Percentiles rank a stretch among this genome's conserved stretches.
Conservation (phyloP, 2,113 vertebrate species). For the Pyxicephalus adspersus region DNA sequence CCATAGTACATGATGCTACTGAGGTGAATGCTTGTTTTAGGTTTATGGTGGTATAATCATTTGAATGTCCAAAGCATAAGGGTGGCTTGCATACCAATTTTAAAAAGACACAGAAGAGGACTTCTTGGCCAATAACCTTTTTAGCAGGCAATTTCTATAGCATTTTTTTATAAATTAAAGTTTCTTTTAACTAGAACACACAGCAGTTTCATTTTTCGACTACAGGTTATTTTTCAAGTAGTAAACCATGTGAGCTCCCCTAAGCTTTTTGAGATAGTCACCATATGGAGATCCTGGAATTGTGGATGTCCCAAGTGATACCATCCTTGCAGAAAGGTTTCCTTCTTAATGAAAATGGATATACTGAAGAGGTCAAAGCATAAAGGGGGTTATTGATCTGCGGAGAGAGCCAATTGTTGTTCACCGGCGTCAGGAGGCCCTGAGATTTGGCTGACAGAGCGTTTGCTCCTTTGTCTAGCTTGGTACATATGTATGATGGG, state of each 20-base stretch:
- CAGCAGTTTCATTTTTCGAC: no score
- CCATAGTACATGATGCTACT: no score
- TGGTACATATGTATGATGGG: constrained; percentile 28
- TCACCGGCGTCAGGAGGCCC: constrained; percentile 31
- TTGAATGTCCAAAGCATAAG: no score
- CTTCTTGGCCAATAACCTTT: no score
- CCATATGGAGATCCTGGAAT: constrained; percentile 24
- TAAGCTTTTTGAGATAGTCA: not conserved
- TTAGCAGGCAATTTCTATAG: no score
- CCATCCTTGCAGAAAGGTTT: constrained; percentile 36
- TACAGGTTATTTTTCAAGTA: no score
- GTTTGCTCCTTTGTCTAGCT: constrained; percentile 10
- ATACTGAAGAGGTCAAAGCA: constrained; percentile 45
- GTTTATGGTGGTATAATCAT: no score
- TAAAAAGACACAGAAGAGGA: no score
- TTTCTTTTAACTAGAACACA: no score
- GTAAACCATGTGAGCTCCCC: not conserved
- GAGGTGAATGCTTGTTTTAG: no score
- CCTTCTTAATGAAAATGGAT: constrained; percentile 45
- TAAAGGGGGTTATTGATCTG: constrained; percentile 46
- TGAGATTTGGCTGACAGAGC: constrained; percentile 13
- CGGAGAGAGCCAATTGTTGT: constrained; percentile 35
- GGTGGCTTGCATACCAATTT: no score
- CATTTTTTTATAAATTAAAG: no score
- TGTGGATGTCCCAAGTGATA: constrained; percentile 21